Base-by-base conservation (phyloP, 2,113 vertebrate genomes). In the Campylomormyrus numenius region DNA sequence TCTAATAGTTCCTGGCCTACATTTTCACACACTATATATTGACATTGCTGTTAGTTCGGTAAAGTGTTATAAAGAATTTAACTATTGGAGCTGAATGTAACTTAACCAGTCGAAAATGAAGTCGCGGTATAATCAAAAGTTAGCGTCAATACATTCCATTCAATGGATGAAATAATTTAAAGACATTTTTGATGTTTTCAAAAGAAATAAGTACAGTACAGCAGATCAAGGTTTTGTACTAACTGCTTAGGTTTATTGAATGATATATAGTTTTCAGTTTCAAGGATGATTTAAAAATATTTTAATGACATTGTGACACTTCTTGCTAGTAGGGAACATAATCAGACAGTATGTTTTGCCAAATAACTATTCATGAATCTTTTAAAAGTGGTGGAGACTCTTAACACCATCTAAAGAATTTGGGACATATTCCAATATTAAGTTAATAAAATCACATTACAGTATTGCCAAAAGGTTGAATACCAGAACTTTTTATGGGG, bases 21-120 rank as follows among this genome's bases (percentile, higher is more conserved):
- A 95, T 96, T 96, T 96, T 93, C 91, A 94, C 92, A 94, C 95
- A 93, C 93, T 94, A 95, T 93, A 93, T 94, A 95, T 95, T 95
- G 93, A 95, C 94, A 92, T 94, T 92, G 93, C 92, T 88, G 94
- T 96, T 96, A 94, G 93, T 95, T 95, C 93, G 92, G 93, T 90
- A 91, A 92, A 89, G 92, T 91, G 92, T 92, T 95, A 93, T 93
- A 93, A 90, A 91, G 92, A 94, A 88, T 92, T 93, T 92, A 94
- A 93, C 93, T 94, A 92, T 93, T 94, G 42, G 66, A 31, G 46
- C 53, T 86, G 70, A 88, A 90, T 53, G 77, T 92, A 84, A 66
- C 88, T 91, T 93, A 91, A 94, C 91, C 94, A 13, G 24, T 49
- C 83, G 15, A 31, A n/a, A 49, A 56, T 90, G 24, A 42, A 74